Evolutionary conservation across 2,113 vertebrate species (phyloP).

Genomic region (Laticauda colubrina): DNA sequence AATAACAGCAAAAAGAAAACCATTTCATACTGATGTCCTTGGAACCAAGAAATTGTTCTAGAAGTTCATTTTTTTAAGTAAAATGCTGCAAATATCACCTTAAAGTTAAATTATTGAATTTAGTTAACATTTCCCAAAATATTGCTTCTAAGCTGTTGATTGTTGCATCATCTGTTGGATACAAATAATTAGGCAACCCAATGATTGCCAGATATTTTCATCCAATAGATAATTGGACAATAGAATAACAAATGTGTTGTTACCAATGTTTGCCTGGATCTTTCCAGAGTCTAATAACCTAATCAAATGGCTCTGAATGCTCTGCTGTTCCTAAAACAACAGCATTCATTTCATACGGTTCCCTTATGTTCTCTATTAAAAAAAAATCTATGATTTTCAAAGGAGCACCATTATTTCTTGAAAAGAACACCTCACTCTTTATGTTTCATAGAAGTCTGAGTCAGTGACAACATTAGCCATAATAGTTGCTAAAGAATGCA

Average conservation of each 20-base stretch:
- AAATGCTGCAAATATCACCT: not conserved
- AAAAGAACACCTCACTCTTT: not conserved
- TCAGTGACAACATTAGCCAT: not conserved
- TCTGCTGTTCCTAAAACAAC: not conserved
- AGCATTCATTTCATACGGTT: not conserved
- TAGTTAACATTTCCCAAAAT: not conserved
- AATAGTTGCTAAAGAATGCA: not conserved
- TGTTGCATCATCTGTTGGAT: not conserved
- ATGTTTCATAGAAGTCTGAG: not conserved
- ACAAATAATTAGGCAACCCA: not conserved
- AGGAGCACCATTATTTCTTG: not conserved
- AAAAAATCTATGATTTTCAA: not conserved
- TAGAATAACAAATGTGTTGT: not conserved
- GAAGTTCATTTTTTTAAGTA: not conserved
- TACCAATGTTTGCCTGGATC: not conserved
- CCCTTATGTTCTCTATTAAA: not conserved
- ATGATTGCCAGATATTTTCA: not conserved
- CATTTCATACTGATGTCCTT: not conserved
- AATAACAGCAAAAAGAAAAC: slow-evolving; percentile 8
- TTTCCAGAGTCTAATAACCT: not conserved
- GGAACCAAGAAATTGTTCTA: not conserved
- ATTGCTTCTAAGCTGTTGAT: not conserved
- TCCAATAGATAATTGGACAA: not conserved
- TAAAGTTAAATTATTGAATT: not conserved
- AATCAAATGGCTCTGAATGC: not conserved